A percentile compares a stretch with the other conserved stretches of the same genome.
phyloP scores from a whole-genome alignment of 1,140 invertebrate species.

The Caenorhabditis latens region DNA sequence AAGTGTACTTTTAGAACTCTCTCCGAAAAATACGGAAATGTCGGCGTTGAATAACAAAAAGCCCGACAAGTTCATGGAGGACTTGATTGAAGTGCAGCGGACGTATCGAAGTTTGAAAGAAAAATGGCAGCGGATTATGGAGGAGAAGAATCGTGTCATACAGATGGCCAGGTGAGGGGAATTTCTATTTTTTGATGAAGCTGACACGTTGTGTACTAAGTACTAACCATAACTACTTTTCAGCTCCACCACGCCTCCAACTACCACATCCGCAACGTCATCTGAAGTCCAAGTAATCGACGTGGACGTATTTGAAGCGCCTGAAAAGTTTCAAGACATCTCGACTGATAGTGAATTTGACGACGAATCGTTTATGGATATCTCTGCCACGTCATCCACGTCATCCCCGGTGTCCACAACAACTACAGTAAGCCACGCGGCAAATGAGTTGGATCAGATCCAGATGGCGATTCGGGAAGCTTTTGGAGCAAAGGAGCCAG shows the following conservation, averaged over 20 bases:
- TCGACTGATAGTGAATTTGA: not conserved
- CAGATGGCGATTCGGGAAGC: slow-evolving; percentile 4
- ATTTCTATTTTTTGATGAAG: too few relatives aligned
- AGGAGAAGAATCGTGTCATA: not conserved
- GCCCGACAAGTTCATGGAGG: slow-evolving; percentile 44
- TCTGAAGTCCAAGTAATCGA: slow-evolving; percentile 26
- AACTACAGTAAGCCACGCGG: not conserved
- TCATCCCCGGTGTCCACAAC: not conserved
- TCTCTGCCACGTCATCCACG: not conserved
- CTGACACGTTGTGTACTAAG: not conserved
- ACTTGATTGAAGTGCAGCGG: slow-evolving; percentile 51
- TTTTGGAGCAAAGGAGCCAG: not conserved
- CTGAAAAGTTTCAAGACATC: slow-evolving; percentile 20
- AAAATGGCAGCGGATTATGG: slow-evolving; percentile 39
- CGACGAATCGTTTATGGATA: slow-evolving; percentile 23
- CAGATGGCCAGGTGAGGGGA: slow-evolving; percentile 8
- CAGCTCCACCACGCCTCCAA: not conserved
- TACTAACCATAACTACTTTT: slow-evolving; percentile 21
- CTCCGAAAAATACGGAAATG: slow-evolving; percentile 9
- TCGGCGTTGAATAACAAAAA: not conserved
- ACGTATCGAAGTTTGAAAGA: slow-evolving; percentile 42
- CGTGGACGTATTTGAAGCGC: slow-evolving; percentile 22
- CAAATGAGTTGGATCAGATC: not conserved
- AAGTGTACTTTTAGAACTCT: slow-evolving; percentile 24
- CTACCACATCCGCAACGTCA: not conserved